Evolutionary conservation across 2,113 vertebrate genomes (phyloP), one percentile per base, ranked within the genome.

Genomic region (Petrocephalus microphthalmus): DNA sequence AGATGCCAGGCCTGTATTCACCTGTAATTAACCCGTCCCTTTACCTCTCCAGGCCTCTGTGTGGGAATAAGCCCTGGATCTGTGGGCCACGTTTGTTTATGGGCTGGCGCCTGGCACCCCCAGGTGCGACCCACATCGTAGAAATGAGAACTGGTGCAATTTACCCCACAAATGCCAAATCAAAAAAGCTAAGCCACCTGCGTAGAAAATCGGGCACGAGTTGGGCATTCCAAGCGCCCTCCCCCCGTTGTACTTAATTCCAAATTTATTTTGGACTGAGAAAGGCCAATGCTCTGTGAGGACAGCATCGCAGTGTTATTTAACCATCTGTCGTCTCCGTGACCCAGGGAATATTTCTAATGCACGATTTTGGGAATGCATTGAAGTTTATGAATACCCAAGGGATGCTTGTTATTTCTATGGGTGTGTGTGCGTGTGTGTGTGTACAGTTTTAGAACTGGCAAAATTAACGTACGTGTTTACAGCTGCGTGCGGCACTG

Each of bases 1-100:
- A 67, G 54, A 67, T 71, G 5, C 29, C 82, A 83, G 86, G 47
- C n/a, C 29, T 47, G 49, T 3, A 22, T 78, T 87, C 87, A 87
- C 86, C 86, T 67, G 86, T 64, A 74, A 87, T 89, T 84, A 87
- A 87, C 89, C 81, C 67, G 7, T 51, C 45, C 52, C 74, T n/a
- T 42, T 22, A 17, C 11, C 85, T 47, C 86, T 29, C 52, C 53
- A 22, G 49, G 37, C 37, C 19, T 83, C 74, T 20, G 0, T 56
- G 7, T 88, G 74, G 33, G 37, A 29, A 82, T 19, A 17, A 0
- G 37, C 78, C 11, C 51, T 25, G 47, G 7, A 37, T 22, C 52
- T 25, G 20, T 25, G 29, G 33, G 25, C 29, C 53, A 47, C 19
- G 17, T 56, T 81, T 87, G 87, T 54, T 78, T 74, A 87, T 53